Evolutionary conservation across 2,113 vertebrate species (phyloP).

Genomic region (Corvus cornix): DNA sequence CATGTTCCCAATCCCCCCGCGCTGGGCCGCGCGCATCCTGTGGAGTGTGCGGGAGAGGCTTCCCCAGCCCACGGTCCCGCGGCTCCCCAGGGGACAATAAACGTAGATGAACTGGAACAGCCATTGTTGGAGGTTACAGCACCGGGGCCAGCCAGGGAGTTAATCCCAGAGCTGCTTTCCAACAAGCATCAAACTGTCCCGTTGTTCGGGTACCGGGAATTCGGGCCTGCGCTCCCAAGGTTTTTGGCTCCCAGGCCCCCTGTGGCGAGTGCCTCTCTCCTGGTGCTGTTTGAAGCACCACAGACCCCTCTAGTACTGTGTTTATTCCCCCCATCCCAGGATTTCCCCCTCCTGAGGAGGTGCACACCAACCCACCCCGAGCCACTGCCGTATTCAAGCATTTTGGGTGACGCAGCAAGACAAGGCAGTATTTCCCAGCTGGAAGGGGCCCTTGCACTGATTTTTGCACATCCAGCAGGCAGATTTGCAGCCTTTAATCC

Average conservation of each 20-base stretch:
- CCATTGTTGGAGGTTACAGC: not conserved
- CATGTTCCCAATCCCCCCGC: fast-evolving
- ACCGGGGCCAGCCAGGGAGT: not conserved
- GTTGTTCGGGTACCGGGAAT: not conserved
- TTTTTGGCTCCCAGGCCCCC: fast-evolving
- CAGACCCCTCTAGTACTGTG: fast-evolving
- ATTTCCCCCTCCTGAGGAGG: not conserved
- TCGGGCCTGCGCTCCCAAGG: fast-evolving
- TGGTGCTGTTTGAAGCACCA: not conserved
- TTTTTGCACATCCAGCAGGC: not conserved
- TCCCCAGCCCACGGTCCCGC: not conserved
- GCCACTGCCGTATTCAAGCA: fast-evolving
- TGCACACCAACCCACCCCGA: not conserved
- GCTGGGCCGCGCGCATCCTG: fast-evolving
- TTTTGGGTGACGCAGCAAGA: not conserved
- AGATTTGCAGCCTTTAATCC: not conserved
- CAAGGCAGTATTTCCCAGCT: not conserved
- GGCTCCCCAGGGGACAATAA: not conserved
- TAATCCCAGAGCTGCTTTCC: not conserved
- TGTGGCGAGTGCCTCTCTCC: fast-evolving
- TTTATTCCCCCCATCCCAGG: not conserved
- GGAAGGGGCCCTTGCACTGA: not conserved
- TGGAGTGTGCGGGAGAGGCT: fast-evolving
- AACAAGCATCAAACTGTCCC: not conserved
- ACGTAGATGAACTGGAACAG: not conserved